Evolutionary conservation across 2,113 vertebrate species (phyloP), one percentile per base, ranked within the genome.

Genomic region (Noctilio leporinus): DNA sequence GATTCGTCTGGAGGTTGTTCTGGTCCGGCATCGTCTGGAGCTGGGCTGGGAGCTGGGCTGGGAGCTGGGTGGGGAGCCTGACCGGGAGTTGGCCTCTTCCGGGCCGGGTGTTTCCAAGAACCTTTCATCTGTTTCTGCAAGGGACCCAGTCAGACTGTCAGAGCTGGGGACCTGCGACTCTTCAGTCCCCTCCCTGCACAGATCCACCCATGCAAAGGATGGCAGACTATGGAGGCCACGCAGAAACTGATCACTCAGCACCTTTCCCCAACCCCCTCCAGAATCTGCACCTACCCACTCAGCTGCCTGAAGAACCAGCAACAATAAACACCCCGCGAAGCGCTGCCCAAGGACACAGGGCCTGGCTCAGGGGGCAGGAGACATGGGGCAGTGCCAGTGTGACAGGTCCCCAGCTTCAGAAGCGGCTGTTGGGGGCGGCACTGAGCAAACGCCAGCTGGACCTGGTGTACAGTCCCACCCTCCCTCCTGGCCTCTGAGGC

Each of bases 281-380:
- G 35, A 53, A 40, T 49, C 67, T 26, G 8, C 11, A 2, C 5
- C 17, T 15, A 7, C 11, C 33, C 53, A 9, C 14, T 14, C n/a
- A 0, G 26, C 35, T 30, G 67, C 93, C 82, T 5, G 17, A 49
- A 62, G 45, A 15, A 9, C 2, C 1, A 14, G 85, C 26, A 49
- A 16, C 0, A 15, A 6, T 3, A 38, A 14, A 57, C 24, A 33
- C n/a, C 30, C 10, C 14, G 19, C 0, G 1, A 38, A 78, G 47
- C 49, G 0, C 4, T 0, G 8, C 17, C 35, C 53, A 0, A 2
- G 7, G 35, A 49, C 80, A 10, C 10, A 30, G 43, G 0, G 45
- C 45, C 59, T n/a, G 45, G 64, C 84, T 64, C 64, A 17, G 55
- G 80, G 47, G 84, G 49, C 2, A 0, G 26, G 49, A 14, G 38